Conservation (phyloP, 2,888 invertebrate genomes). For the Arrhopalites spinosus region DNA sequence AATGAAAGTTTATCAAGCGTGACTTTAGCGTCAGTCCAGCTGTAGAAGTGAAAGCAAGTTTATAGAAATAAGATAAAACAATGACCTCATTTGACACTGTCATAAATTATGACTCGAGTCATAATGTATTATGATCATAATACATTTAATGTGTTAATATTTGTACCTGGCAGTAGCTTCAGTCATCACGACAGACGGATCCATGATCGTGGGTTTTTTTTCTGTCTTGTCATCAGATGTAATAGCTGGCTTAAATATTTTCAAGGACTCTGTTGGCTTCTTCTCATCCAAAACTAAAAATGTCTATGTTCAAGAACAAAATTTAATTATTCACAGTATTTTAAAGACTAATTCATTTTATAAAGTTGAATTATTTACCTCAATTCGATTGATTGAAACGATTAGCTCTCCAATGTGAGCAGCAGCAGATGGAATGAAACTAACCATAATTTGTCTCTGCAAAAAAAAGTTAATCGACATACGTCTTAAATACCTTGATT, state of each 20-base stretch:
- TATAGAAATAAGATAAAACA: too few species aligned
- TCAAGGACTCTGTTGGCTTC: slow-evolving; percentile 27
- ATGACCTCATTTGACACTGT: too few species aligned
- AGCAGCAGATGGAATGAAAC: slow-evolving; percentile 84
- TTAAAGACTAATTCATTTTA: too few species aligned
- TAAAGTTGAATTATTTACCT: too few species aligned
- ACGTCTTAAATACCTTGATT: too few species aligned
- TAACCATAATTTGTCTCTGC: slow-evolving; percentile 83
- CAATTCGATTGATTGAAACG: background rate
- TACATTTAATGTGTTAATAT: too few species aligned
- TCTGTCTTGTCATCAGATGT: slow-evolving; percentile 15
- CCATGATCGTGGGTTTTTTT: slow-evolving; percentile 28
- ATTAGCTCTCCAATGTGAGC: slow-evolving; percentile 63
- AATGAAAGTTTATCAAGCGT: slow-evolving; percentile 31
- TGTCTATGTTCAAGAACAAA: slow-evolving; percentile 21
- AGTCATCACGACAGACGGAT: slow-evolving; percentile 44
- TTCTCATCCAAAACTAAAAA: slow-evolving; percentile 45
- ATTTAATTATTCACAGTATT: too few species aligned
- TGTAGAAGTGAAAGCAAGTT: too few species aligned
- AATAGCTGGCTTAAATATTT: slow-evolving; percentile 32
- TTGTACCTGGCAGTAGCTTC: slow-evolving; percentile 45
- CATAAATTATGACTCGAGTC: too few species aligned
- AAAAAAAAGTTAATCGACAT: too few species aligned
- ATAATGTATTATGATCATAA: too few species aligned
- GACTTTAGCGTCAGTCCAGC: slow-evolving; percentile 39